Percentiles rank a stretch among this genome's conserved stretches.
phyloP scores from a whole-genome alignment of 2,113 vertebrate species.

The Colinus virginianus region DNA sequence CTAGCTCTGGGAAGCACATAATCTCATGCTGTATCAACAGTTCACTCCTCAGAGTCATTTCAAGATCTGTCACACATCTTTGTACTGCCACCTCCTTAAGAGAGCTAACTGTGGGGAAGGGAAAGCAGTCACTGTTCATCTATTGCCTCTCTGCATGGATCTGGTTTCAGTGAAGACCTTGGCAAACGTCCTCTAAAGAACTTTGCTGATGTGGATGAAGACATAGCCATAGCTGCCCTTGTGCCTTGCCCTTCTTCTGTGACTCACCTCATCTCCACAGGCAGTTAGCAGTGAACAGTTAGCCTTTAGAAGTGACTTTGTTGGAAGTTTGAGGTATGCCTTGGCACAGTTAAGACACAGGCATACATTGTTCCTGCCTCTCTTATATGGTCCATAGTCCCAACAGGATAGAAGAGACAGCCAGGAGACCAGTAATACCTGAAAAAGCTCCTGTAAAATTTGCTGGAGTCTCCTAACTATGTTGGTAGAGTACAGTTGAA shows the following conservation, averaged over 20 bases:
- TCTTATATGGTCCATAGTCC: not conserved
- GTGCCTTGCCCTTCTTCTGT: slow-evolving; percentile 36
- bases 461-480: not conserved
- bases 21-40: not conserved
- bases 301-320: rapidly evolving
- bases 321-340: not conserved
- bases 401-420: not conserved
- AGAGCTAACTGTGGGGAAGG: not conserved
- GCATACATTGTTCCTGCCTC: not conserved
- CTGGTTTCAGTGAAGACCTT: not conserved
- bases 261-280: not conserved
- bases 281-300: not conserved
- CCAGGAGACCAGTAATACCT: not conserved
- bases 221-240: rapidly evolving
- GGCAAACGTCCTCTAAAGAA: not conserved
- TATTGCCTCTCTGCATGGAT: not conserved
- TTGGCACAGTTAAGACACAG: not conserved
- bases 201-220: slow-evolving; percentile 47
- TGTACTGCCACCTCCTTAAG: not conserved
- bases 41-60: not conserved
- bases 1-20: not conserved
- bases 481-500: not conserved
- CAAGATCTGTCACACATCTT: not conserved
- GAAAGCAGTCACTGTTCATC: not conserved
- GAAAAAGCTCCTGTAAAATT: not conserved